Evolutionary conservation across 2,888 invertebrate genomes (phyloP).

Genomic region (Saturnia pavonia): DNA sequence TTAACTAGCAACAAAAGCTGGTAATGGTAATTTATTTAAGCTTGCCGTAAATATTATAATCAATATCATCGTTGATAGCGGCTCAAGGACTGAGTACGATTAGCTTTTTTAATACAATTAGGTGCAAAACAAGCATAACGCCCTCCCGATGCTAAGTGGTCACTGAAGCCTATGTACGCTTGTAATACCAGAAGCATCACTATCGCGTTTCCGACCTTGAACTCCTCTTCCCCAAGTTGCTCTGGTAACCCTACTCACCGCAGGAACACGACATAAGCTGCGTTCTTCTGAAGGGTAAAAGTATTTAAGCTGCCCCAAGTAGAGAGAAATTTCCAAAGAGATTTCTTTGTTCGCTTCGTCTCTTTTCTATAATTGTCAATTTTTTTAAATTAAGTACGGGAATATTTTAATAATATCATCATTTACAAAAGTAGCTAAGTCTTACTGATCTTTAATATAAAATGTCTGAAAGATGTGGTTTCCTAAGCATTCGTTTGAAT

Average conservation of each 20-base stretch:
- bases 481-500: slow-evolving; percentile 34
- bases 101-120: no score
- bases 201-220: no score
- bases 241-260: no score
- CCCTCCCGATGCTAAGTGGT: no score
- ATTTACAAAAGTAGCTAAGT: neutral
- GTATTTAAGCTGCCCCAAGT: no score
- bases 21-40: neutral
- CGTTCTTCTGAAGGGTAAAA: no score
- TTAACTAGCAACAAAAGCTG: neutral
- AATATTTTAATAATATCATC: neutral
- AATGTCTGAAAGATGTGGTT: neutral
- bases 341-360: neutral
- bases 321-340: no score
- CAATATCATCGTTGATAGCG: neutral
- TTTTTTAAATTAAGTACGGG: neutral
- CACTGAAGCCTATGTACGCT: no score
- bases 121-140: no score
- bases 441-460: neutral
- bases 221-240: no score
- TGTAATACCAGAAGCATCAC: no score
- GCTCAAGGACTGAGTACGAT: neutral
- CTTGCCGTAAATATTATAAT: neutral
- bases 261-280: no score
- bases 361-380: neutral